Evolutionary conservation across 2,113 vertebrate species (phyloP).

Genomic region (Engraulis encrasicolus): DNA sequence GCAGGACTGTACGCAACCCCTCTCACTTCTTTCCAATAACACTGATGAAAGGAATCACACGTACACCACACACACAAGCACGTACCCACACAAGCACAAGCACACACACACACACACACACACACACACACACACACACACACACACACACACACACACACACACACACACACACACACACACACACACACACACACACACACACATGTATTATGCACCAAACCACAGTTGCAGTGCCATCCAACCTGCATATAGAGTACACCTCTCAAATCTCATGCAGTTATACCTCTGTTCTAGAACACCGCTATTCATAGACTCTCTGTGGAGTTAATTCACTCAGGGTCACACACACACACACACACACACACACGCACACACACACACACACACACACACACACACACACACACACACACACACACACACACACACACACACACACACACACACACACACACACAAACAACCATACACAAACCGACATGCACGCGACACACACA

Average conservation of each 20-base stretch:
- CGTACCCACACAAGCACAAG: not conserved
- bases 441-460: too few relatives aligned
- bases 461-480: too few relatives aligned
- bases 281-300: constrained; percentile 16
- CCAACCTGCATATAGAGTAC: not conserved
- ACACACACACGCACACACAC: constrained; percentile 15
- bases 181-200: not conserved
- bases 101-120: not conserved
- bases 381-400: constrained; percentile 16
- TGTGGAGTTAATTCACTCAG: not conserved
- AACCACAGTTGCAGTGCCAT: not conserved
- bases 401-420: not conserved
- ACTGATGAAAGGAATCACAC: constrained; percentile 32
- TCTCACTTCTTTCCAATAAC: not conserved
- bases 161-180: not conserved
- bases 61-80: not conserved
- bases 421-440: not conserved
- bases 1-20: too few relatives aligned
- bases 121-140: not conserved
- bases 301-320: constrained; percentile 5
- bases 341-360: constrained; percentile 8
- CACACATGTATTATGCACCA: not conserved
- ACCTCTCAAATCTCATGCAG: not conserved
- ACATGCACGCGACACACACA: too few relatives aligned
- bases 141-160: not conserved